Base-by-base conservation (phyloP, 2,888 invertebrate genomes). In the Sympetrum striolatum region DNA sequence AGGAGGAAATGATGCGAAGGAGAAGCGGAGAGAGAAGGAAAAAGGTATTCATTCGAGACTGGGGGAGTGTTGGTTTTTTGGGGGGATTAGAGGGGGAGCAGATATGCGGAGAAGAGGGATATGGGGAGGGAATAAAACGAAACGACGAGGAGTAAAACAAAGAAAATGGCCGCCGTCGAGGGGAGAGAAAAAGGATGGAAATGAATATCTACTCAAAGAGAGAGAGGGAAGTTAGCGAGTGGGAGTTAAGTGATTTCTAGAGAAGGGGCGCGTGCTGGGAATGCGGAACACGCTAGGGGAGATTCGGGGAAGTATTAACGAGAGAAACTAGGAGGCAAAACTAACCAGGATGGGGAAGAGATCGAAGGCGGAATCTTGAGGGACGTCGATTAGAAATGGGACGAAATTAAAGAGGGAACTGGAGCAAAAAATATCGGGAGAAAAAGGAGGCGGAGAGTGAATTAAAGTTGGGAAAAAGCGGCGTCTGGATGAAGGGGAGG, bases 181-280 rank as follows among this genome's bases (percentile, higher is more conserved):
- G 80, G 73, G 90, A 80, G 91, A 90, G 86, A 48, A 90, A 91
- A 90, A 90, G 90, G 90, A 91, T 91, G 44, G 44, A 44, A 95
- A 94, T 95, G 95, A 95, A 94, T 93, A 79, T 93, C 93, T 22
- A 80, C 81, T 91, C 90, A 91, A 91, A 91, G n/a, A 90, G 80
- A 91, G 91, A 90, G 73, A 82, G 91, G 91, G 81, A 90, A 90
- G 86, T 60, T 81, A 90, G 91, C 90, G 35, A 90, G 91, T 80
- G 91, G 90, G 82, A 80, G 86, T 90, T 86, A 90, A 90, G 90
- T 91, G 92, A 90, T 58, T 90, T 81, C 64, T 86, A 86, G 80
- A 79, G 80, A 81, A 58, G 39, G 53, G 73, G 91, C 90, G 90
- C 86, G 91, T 73, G 44, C 79, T 60, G 15, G 64, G 60, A 37